Base-by-base conservation (phyloP, 2,888 invertebrate genomes). In the Andrena fulva region DNA sequence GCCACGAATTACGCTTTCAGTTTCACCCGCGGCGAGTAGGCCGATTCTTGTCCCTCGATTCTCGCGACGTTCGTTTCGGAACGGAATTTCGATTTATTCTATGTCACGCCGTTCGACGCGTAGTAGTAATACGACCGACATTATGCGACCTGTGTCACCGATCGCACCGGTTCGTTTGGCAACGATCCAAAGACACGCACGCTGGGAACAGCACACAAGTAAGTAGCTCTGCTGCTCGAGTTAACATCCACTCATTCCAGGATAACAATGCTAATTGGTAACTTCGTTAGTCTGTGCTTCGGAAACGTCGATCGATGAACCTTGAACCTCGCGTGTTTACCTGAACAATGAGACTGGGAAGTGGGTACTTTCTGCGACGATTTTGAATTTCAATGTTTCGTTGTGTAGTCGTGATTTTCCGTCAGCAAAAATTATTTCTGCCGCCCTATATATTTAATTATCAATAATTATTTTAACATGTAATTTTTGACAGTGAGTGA, bases 141-240 rank as follows among this genome's bases (percentile, higher is more conserved):
- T 87, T 72, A 88, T 84, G 84, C 91, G 90, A 82, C 83, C 91
- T 67, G 85, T 84, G 75, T 91, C 92, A 72, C 91, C 93, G 35
- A 89, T 89, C 75, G 75, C 91, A 60, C 90, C 90, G 67, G 82
- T 85, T 85, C 92, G 89, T 80, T 85, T 90, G 87, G 92, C 91
- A 27, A 93, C 92, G 29, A 91, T 92, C 85, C 89, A 89, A 86
- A 91, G 87, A 75, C 93, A 93, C 71, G 89, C 89, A 59, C 85
- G 87, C 48, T 93, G 93, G 92, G 93, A 93, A 85, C 87, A 86
- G 68, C 88, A 92, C 59, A 89, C 92, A 80, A 92, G 93, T 93
- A 88, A 93, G 93, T 93, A 84, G 60, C 42, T 50, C 29, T 31
- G 48, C 42, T 52, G n/a, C 33, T 31, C n/a, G 35, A 63, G 52